Evolutionary conservation across 2,113 vertebrate species (phyloP).

Genomic region (Platycercus adscitus): DNA sequence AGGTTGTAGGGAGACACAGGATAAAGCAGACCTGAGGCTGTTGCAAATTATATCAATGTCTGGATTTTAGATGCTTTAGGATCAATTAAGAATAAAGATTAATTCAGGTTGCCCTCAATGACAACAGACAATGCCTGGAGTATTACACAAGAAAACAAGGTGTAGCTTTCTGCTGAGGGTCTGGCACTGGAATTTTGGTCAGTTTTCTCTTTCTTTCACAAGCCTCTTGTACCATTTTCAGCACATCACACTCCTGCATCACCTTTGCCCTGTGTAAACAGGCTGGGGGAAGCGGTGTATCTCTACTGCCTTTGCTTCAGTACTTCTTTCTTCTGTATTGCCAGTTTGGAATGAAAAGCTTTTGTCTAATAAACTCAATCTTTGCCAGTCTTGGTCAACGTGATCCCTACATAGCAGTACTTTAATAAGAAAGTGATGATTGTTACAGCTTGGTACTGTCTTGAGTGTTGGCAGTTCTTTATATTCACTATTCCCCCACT

Average conservation of each 20-base stretch:
- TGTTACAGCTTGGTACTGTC: not conserved
- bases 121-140: not conserved
- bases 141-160: not conserved
- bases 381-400: not conserved
- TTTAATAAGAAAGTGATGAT: not conserved
- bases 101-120: not conserved
- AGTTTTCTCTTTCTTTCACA: not conserved
- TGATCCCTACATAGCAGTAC: not conserved
- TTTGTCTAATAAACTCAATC: not conserved
- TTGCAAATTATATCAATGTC: not conserved
- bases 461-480: not conserved
- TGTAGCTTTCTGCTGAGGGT: not conserved
- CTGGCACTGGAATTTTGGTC: not conserved
- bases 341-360: not conserved
- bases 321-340: not conserved
- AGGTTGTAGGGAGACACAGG: not conserved
- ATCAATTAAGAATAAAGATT: not conserved
- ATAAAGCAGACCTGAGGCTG: not conserved
- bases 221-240: not conserved
- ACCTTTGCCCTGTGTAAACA: not conserved
- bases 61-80: not conserved
- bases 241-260: not conserved
- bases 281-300: not conserved
- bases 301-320: not conserved
- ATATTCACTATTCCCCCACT: not conserved